Evolutionary conservation across 2,888 invertebrate genomes (phyloP).

Genomic region (Chrysomela aeneicollis): DNA sequence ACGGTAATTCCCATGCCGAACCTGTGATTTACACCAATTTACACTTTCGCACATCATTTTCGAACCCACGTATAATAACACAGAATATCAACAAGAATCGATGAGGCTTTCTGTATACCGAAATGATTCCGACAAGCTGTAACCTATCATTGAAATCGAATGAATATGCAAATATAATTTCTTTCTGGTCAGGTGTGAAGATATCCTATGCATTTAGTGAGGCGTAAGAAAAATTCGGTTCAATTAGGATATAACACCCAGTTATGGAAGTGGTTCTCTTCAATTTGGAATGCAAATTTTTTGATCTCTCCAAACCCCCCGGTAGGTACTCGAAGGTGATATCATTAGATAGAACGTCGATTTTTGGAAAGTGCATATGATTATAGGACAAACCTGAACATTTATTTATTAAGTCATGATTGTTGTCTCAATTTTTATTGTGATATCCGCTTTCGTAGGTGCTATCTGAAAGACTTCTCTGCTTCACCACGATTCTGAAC

Average conservation of each 20-base stretch:
- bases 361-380: not conserved
- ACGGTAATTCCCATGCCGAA: not conserved
- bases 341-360: not conserved
- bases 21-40: conserved; percentile 2
- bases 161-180: conserved; percentile 33
- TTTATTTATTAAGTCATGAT: no score
- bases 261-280: not conserved
- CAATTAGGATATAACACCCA: not conserved
- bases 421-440: no score
- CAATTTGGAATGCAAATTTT: conserved; percentile 1
- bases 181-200: conserved; percentile 40
- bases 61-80: not conserved
- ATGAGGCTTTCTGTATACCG: not conserved
- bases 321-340: no score
- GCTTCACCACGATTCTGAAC: no score
- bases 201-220: conserved; percentile 1
- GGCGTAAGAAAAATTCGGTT: not conserved
- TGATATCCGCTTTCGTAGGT: no score
- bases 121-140: not conserved
- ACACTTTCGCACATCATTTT: not conserved
- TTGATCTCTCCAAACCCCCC: not conserved
- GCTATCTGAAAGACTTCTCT: no score
- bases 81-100: conserved; percentile 2
- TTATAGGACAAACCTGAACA: no score
- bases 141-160: conserved; percentile 13